Conservation (phyloP, 2,888 invertebrate genomes). For the Arctia plantaginis region DNA sequence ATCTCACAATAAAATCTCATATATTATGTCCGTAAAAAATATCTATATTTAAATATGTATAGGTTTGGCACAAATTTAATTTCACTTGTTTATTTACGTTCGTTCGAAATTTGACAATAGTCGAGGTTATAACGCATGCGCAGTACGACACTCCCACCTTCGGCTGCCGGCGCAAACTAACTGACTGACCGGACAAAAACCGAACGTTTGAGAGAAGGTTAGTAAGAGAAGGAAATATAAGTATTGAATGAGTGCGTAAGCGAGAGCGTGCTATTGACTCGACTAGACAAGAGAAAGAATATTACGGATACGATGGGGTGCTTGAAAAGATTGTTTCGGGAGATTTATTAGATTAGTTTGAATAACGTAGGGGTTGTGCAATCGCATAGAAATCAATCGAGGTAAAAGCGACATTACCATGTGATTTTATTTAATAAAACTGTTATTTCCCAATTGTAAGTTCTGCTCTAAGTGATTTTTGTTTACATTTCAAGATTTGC, state of each 20-base stretch:
- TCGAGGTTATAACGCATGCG: constrained; percentile 74
- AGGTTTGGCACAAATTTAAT: constrained; percentile 62
- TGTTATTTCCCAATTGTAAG: neutral
- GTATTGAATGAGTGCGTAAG: constrained; percentile 32
- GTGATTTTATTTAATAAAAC: neutral
- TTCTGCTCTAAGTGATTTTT: neutral
- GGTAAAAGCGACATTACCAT: constrained; percentile 4
- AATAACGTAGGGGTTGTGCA: constrained; percentile 25
- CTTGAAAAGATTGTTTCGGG: constrained; percentile 34
- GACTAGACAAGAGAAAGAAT: constrained; percentile 40
- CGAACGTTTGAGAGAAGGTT: constrained; percentile 36
- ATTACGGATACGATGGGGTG: constrained; percentile 37
- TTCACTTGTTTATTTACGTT: constrained; percentile 82
- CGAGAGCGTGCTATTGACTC: constrained; percentile 33
- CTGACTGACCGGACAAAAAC: constrained; percentile 58
- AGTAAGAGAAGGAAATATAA: constrained; percentile 35
- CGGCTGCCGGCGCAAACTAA: constrained; percentile 73
- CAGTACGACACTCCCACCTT: constrained; percentile 56
- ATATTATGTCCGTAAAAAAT: constrained; percentile 43
- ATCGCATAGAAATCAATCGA: constrained; percentile 30
- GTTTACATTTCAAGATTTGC: neutral
- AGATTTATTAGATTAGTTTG: constrained; percentile 42
- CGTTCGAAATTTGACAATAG: constrained; percentile 74
- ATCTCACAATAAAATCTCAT: constrained; percentile 58
- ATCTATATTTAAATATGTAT: constrained; percentile 44